Base-by-base conservation (phyloP, 2,113 vertebrate genomes). In the Phyllostomus discolor region DNA sequence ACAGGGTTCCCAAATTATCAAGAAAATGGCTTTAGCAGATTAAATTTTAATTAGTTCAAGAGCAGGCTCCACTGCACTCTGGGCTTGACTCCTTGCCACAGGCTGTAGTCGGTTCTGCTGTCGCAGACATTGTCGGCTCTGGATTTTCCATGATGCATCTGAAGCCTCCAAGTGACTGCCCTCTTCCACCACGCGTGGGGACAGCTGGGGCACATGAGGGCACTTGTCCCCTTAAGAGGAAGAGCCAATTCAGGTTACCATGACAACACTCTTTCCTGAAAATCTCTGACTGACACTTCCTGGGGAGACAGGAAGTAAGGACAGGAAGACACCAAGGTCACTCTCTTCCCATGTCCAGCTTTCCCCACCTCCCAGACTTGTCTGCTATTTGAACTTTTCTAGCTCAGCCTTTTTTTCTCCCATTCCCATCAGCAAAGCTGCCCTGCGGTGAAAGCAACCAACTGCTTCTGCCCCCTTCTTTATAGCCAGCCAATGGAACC, bases 251-350 rank as follows among this genome's bases (percentile, higher is more conserved):
- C 94, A 67, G 17, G 87, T 97, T 95, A 38, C 96, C 94, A 83
- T 95, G 96, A 79, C 97, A 91, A 96, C 86, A 33, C 86, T 43
- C 73, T 94, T 96, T 97, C 96, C 97, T 97, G 97, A 97, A 93
- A 92, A 52, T 28, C 94, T 96, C 94, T 97, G 95, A 97, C 93
- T 87, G 97, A 97, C 91, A 91, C 97, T 98, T 97, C 96, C 95
- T 97, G 96, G 96, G 97, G 97, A 98, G 97, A 97, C 97, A 96
- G 96, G 97, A 98, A 98, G 69, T 94, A 80, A 91, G 33, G 95
- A 97, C 97, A 96, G 97, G 97, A 98, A 98, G 96, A 94, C 87
- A 87, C 91, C 33, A 28, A 95, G 97, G 97, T 97, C 95, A 66
- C 86, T 80, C 91, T 96, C 97, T 97, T 96, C 97, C 96, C 91